phyloP scores from a whole-genome alignment of 2,888 invertebrate genomes.

The Drosophila colorata region DNA sequence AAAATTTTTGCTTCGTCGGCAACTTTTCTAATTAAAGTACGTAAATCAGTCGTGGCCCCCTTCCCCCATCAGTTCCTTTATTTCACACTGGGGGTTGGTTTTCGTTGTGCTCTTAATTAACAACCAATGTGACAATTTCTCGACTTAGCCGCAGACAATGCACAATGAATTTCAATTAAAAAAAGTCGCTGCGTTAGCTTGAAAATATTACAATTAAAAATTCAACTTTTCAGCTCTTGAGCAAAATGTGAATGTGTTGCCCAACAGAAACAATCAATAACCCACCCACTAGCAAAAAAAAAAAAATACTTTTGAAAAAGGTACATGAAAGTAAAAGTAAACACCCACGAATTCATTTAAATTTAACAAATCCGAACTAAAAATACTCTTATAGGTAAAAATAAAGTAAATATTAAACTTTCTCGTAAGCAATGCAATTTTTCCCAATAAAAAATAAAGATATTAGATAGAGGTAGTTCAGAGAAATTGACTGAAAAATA shows the following conservation, averaged over 20 bases:
- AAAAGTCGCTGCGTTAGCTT: conserved; percentile 26
- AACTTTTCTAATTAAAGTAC: conserved; percentile 50
- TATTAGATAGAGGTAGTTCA: too few species aligned
- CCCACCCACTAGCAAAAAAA: conserved; percentile 24
- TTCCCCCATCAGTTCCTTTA: too few species aligned
- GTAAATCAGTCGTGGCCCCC: conserved; percentile 44
- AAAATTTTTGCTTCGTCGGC: conserved; percentile 6
- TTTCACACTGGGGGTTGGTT: conserved; percentile 20
- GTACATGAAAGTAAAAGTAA: conserved; percentile 52
- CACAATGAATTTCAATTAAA: conserved; percentile 51
- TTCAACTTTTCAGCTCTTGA: conserved; percentile 20
- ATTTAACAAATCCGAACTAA: not conserved
- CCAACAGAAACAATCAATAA: conserved; percentile 28
- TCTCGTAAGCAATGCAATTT: too few species aligned
- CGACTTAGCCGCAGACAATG: conserved; percentile 28
- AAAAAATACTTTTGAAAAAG: conserved; percentile 3
- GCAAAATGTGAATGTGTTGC: not conserved
- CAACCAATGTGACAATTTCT: conserved; percentile 49
- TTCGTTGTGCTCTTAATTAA: conserved; percentile 39
- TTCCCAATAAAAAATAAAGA: too few species aligned
- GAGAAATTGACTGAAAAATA: too few species aligned
- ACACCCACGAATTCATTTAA: not conserved
- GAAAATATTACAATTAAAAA: conserved; percentile 38
- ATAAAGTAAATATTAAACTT: too few species aligned
- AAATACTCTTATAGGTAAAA: conserved; percentile 11